phyloP scores from a whole-genome alignment of 2,797 vertebrate genomes.

The Chelmon rostratus region DNA sequence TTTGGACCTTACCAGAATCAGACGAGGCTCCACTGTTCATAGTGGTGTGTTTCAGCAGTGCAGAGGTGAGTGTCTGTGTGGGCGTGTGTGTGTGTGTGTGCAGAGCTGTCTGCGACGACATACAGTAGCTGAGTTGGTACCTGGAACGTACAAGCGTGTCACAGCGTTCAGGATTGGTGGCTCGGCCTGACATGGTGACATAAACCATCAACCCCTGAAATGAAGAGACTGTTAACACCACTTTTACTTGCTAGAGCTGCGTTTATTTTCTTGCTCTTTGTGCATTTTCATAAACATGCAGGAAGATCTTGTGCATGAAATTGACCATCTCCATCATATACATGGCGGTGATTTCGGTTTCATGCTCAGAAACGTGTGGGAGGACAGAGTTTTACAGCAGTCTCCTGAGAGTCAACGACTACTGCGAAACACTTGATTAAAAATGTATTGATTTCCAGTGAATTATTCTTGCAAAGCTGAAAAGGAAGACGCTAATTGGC shows the following conservation, averaged over 20 bases:
- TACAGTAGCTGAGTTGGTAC: conserved; percentile 30
- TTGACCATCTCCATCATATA: conserved; percentile 10
- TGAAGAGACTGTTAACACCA: conserved; percentile 33
- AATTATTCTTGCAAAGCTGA: conserved; percentile 77
- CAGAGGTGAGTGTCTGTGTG: conserved; percentile 83
- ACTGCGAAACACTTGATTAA: conserved; percentile 63
- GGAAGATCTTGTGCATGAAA: conserved; percentile 10
- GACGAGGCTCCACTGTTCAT: conserved; percentile 55
- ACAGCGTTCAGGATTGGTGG: conserved; percentile 38
- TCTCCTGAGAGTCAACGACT: conserved; percentile 58
- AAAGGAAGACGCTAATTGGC: conserved; percentile 75
- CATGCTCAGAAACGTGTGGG: conserved; percentile 25
- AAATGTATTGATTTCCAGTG: conserved; percentile 75
- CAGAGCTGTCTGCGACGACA: conserved; percentile 27
- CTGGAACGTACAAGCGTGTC: conserved; percentile 23
- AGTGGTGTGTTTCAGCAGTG: conserved; percentile 68
- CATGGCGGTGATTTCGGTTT: conserved; percentile 23
- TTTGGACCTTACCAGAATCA: conserved; percentile 66
- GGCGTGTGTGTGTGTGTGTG: conserved; percentile 17
- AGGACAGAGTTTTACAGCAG: conserved; percentile 40
- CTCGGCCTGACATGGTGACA: conserved; percentile 49
- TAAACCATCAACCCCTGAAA: conserved; percentile 46
- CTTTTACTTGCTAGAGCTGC: conserved; percentile 16
- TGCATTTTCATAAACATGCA: conserved; percentile 25
- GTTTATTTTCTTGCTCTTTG: conserved; percentile 22